Base-by-base conservation (phyloP, 2,888 invertebrate genomes). In the Dasysyrphus albostriatus region DNA sequence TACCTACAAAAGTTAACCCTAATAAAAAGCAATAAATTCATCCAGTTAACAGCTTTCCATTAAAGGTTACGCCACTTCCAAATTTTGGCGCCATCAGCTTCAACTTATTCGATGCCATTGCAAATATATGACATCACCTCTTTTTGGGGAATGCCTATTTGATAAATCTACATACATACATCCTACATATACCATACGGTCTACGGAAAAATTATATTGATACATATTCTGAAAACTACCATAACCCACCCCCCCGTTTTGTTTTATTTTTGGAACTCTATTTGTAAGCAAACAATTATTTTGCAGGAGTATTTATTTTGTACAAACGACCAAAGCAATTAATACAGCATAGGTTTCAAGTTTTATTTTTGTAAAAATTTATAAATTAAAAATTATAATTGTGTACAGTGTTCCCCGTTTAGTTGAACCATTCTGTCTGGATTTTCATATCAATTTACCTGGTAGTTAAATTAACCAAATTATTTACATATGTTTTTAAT, bases 91-190 rank as follows among this genome's bases (percentile, higher is more conserved):
- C 34, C 56, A 34, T 24, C 24, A 24, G 16, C 5, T 58, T n/a
- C 16, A 34, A 34, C 9, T 34, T 32, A 32, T 34, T 34, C 14
- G 3, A n/a, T 34, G 5, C n/a, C n/a, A 19, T 37, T 58, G 12
- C 16, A 56, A 34, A 54, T 51, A 56, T 58, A 54, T 54, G 58
- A 58, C 58, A 58, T 58, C 58, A 58, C 16, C 6, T 37, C 10
- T 8, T 37, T 10, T 16, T 37, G n/a, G 8, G 5, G 56, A 14
- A 24, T 24, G 51, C 24, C 2, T 12, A 49, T 49, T 10, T 19
- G 1, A 49, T 37, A 37, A 9, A 19, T 19, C 2, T 10, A 47
- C 12, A 3, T 39, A 1, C 24, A 24, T n/a, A n/a, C n/a, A n/a
- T n/a, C n/a, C n/a, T n/a, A n/a, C n/a, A 24, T 2, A 3, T 39